These are phyloP conservation scores for Myotis planiceps DNA, from an alignment of 2,797 vertebrate species.

Conservation along the genomic window DNA sequence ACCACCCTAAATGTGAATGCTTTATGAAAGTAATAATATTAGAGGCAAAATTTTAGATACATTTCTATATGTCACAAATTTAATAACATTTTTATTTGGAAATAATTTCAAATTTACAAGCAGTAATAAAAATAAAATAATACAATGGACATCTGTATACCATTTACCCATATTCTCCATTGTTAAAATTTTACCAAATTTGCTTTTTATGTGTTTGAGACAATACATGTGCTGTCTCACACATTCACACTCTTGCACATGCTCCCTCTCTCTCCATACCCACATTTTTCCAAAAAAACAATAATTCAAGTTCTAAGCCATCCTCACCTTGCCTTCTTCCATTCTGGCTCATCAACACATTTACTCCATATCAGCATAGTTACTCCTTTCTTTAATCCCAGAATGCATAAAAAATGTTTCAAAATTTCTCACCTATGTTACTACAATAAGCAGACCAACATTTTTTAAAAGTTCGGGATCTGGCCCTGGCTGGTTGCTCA, in stretches of 20 bases:
- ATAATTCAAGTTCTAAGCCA: not conserved
- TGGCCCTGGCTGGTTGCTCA: too few species aligned
- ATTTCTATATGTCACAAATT: slow-evolving; percentile 19
- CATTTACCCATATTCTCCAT: not conserved
- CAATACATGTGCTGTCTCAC: not conserved
- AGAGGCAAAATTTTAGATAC: slow-evolving; percentile 39
- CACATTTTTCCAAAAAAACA: not conserved
- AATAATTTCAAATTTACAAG: slow-evolving; percentile 19
- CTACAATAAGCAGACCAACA: not conserved
- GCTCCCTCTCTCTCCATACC: not conserved
- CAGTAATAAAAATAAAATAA: slow-evolving; percentile 43
- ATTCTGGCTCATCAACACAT: not conserved
- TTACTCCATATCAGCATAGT: not conserved
- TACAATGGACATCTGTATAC: not conserved
- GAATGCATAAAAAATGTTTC: not conserved
- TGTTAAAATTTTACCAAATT: not conserved
- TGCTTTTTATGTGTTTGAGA: not conserved
- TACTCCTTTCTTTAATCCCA: not conserved
- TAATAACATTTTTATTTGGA: slow-evolving; percentile 4
- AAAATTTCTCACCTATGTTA: not conserved
- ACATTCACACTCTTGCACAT: not conserved
- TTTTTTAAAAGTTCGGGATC: too few species aligned
- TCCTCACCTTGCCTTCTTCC: not conserved
- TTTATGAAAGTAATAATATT: not conserved
- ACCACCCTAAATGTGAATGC: not conserved